Evolutionary conservation across 1,140 invertebrate species (phyloP), one percentile per base, ranked within the genome.

Genomic region (Cherax quadricarinatus): DNA sequence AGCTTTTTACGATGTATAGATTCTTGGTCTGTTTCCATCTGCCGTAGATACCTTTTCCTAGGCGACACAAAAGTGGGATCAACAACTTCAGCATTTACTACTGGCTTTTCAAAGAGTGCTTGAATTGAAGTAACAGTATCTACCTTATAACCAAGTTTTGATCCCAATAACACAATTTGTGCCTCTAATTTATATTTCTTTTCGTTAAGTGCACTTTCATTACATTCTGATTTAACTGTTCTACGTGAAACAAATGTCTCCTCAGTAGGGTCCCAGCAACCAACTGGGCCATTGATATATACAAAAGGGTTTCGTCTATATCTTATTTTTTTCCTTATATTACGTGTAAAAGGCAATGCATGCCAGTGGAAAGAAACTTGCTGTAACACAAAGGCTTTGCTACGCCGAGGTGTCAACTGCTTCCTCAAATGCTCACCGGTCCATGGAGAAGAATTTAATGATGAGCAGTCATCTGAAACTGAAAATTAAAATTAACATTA

Each of bases 391-490:
- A 96, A 96, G 90, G 97, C 97, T 80, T 97, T 95, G 94, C 97
- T 96, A 62, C 96, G 96, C 88, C 96, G 96, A 60, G 98, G 97
- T 93, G 96, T 95, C 53, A 96, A 95, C 95, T 98, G 97, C 94
- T 98, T 98, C 97, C 97, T 98, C 94, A 97, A 97, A 95, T 98
- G 97, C 95, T 98, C 97, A 93, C 97, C 96, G 95, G 97, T 97
- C 97, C 97, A 98, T 88, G 97, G 97, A 94, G 97, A 98, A 78
- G 97, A 98, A 94, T 98, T 97, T 94, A 98, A 96, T 62, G 97
- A 98, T 94, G 97, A 98, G 95, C 98, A 98, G 95, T 98, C 97
- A 96, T 98, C 97, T 94, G 97, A 98, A 95, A 97, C 97, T 97
- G 94, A 88, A 95, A 95, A 94, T 30, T 57, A 91, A 86, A 21